Percentiles rank a stretch among this genome's conserved stretches.
These are phyloP conservation scores for Elaphurus davidianus DNA, from an alignment of 2,113 vertebrate species.

Conservation along the genomic window DNA sequence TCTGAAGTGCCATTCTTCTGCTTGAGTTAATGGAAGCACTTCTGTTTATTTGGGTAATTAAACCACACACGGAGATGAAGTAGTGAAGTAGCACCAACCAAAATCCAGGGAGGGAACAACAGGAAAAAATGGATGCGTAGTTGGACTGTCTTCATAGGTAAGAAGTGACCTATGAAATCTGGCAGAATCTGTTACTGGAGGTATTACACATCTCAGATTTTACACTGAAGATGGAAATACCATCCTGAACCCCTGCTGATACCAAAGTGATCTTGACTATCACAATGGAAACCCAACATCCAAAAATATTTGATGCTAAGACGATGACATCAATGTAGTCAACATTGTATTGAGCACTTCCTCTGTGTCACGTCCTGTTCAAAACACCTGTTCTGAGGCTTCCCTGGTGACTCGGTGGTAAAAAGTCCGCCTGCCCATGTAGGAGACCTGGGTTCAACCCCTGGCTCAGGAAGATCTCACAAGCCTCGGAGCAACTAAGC, in stretches of 20 bases:
- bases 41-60: neutral
- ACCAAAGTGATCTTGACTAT: neutral
- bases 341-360: neutral
- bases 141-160: fast-evolving
- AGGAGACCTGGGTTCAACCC: too few species aligned
- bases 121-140: neutral
- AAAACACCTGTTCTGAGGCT: neutral
- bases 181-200: neutral
- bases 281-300: neutral
- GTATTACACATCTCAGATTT: neutral
- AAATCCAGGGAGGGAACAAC: neutral
- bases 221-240: neutral
- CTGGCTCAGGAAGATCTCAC: too few species aligned
- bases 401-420: too few species aligned
- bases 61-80: neutral
- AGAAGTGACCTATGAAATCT: neutral
- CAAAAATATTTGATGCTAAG: neutral
- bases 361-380: neutral
- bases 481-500: too few species aligned
- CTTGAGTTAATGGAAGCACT: neutral
- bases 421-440: too few species aligned
- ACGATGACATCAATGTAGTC: neutral
- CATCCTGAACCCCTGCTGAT: neutral
- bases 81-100: neutral
- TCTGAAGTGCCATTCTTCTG: neutral